Conservation (phyloP, 2,797 vertebrate species). For the Molossus molossus region DNA sequence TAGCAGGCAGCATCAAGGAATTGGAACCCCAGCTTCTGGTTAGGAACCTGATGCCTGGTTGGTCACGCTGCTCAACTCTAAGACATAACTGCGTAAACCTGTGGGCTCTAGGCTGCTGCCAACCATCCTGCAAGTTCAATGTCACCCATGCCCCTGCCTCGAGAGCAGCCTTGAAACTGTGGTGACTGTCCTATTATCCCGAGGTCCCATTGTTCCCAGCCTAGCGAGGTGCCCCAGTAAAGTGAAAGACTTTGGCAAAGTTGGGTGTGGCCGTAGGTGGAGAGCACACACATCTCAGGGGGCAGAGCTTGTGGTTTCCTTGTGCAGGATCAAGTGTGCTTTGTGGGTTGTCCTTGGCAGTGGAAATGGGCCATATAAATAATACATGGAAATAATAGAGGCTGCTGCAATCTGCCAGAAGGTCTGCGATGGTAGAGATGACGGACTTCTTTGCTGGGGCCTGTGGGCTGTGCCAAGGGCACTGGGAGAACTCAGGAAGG, state of each 20-base stretch:
- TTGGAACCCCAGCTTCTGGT: neutral
- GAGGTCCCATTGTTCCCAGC: conserved; percentile 64
- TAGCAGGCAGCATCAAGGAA: neutral
- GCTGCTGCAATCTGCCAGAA: conserved; percentile 54
- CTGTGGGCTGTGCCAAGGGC: neutral
- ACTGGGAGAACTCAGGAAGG: neutral
- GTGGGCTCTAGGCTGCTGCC: neutral
- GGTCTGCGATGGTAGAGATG: conserved; percentile 57
- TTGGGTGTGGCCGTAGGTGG: neutral
- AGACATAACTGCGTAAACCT: neutral
- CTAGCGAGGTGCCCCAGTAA: conserved; percentile 18
- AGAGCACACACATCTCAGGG: neutral
- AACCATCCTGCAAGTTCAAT: neutral
- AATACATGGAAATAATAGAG: conserved; percentile 55
- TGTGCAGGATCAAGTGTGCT: conserved; percentile 53
- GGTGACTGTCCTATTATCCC: conserved; percentile 22
- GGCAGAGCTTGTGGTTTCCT: conserved; percentile 14
- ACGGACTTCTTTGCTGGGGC: neutral
- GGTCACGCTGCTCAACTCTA: neutral
- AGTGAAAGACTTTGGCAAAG: neutral
- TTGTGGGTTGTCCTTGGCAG: conserved; percentile 64
- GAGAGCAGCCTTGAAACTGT: neutral
- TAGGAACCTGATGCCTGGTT: neutral
- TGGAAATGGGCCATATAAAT: conserved; percentile 69
- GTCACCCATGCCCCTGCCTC: neutral